Evolutionary conservation across 1,140 invertebrate genomes (phyloP), one percentile per base, ranked within the genome.

Genomic region (Atta colombica): DNA sequence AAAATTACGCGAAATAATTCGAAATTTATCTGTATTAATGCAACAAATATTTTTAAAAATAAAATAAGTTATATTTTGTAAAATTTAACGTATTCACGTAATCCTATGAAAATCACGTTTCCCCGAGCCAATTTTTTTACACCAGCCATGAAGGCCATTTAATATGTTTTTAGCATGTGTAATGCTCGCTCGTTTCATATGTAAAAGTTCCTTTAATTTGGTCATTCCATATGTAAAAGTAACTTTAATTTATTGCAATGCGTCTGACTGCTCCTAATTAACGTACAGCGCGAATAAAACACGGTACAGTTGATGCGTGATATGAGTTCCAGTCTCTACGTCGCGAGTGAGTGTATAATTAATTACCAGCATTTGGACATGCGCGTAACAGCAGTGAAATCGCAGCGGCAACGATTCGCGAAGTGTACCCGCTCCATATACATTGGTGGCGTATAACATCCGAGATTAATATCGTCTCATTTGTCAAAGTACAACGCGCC

Each of bases 401-500:
- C 31, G 78, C 65, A 49, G 85, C 66, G 53, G 63, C 71, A 71
- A 86, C 69, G 58, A 84, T 84, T 74, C n/a, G 55, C 55, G 49
- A 45, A 55, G 65, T 39, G 51, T 63, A 75, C 39, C 35, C 66
- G 35, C 35, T 68, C 66, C 4, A 25, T 7, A 61, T 58, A 65
- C 35, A 31, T 8, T 45, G 49, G 60, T 55, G 88, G 14, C 49
- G 86, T 55, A 69, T 89, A 72, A 91, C 86, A 77, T 90, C 39
- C 85, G 84, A 89, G 91, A 92, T 91, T 92, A 92, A 92, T 92
- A 90, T 91, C 92, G 69, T 75, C 80, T 88, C 91, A 90, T 92
- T 92, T 92, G 91, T 92, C 89, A 91, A 90, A 80, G 60, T 39
- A 75, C 85, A 66, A 84, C 86, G 63, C 82, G 80, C 75, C 80